A percentile compares a stretch with the other conserved stretches of the same genome.
phyloP scores from a whole-genome alignment of 1,140 invertebrate species.

The Saxidomus purpurata region DNA sequence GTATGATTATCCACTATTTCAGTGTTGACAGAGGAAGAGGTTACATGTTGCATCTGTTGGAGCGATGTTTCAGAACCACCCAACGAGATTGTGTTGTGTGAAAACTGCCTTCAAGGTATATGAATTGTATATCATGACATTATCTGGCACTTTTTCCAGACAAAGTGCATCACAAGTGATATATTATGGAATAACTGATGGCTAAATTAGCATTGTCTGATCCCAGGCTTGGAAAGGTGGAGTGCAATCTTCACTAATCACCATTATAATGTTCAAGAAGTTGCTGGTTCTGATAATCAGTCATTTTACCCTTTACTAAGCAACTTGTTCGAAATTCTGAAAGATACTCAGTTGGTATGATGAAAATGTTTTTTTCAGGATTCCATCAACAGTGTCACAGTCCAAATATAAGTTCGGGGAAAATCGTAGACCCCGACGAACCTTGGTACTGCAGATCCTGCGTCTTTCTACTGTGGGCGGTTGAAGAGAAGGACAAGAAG shows the following conservation, averaged over 20 bases:
- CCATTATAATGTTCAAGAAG: too few relatives aligned
- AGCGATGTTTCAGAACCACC: constrained; percentile 55
- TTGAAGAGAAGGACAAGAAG: neutral
- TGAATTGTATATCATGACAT: neutral
- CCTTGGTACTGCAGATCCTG: constrained; percentile 58
- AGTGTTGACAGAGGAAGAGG: constrained; percentile 53
- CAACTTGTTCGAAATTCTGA: too few relatives aligned
- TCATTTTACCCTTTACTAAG: too few relatives aligned
- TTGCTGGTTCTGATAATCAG: too few relatives aligned
- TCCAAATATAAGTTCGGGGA: constrained; percentile 10
- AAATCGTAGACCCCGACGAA: constrained; percentile 47
- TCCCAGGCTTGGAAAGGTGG: too few relatives aligned
- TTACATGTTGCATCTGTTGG: constrained; percentile 50
- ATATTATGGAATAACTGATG: too few relatives aligned
- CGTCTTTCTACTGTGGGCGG: constrained; percentile 17
- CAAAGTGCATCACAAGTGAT: too few relatives aligned
- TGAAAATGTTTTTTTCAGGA: neutral
- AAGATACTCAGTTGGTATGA: too few relatives aligned
- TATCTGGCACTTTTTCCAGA: too few relatives aligned
- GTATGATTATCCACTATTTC: too few relatives aligned
- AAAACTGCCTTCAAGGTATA: constrained; percentile 59
- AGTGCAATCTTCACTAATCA: too few relatives aligned
- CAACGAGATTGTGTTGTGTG: constrained; percentile 64
- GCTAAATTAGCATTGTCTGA: too few relatives aligned
- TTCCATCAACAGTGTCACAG: constrained; percentile 63